Percentiles rank a stretch among this genome's conserved stretches.
phyloP scores from a whole-genome alignment of 2,113 vertebrate genomes.

The Phaethornis superciliosus region DNA sequence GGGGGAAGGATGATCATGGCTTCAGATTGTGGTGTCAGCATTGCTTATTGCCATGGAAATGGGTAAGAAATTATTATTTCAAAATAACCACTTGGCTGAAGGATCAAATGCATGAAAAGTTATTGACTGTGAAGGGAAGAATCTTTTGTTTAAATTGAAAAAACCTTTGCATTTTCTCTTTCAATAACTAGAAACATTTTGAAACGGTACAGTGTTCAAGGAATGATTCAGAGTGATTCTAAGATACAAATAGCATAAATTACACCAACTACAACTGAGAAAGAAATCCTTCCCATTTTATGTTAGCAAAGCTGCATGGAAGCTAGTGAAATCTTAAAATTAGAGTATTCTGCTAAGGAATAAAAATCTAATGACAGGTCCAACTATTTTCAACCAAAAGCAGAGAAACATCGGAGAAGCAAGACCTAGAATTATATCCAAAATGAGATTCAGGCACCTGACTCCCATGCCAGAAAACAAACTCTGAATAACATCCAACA shows the following conservation, averaged over 20 bases:
- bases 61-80: background rate
- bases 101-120: background rate
- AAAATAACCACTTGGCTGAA: background rate
- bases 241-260: background rate
- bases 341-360: background rate
- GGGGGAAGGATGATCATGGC: background rate
- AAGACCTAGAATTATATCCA: background rate
- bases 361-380: background rate
- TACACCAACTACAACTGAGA: background rate
- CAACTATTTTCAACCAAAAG: background rate
- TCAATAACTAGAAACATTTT: background rate
- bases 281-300: background rate
- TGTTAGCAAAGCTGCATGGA: background rate
- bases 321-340: background rate
- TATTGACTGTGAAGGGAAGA: background rate
- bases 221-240: background rate
- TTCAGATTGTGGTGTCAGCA: background rate
- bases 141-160: background rate
- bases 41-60: background rate
- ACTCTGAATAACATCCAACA: background rate
- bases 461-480: background rate
- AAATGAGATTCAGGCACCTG: background rate
- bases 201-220: background rate
- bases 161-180: background rate
- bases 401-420: background rate